phyloP scores from a whole-genome alignment of 2,888 invertebrate genomes.

The Ctenicera cuprea region DNA sequence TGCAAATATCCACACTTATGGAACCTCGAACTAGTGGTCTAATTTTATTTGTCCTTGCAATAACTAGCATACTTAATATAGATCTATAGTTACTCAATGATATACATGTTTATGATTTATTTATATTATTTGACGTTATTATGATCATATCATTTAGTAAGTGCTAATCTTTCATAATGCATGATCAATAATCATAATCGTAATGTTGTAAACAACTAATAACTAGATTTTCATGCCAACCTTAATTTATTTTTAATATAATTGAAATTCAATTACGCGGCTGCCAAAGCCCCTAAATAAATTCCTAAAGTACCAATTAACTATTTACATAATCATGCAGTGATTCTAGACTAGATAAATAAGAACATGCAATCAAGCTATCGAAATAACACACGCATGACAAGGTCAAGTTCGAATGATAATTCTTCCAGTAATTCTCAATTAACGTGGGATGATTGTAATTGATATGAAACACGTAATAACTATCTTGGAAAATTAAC shows the following conservation, averaged over 20 bases:
- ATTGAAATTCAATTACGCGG: too few relatives aligned
- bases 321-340: not conserved
- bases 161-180: not conserved
- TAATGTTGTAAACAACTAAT: not conserved
- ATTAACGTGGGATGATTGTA: not conserved
- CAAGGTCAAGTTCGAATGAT: not conserved
- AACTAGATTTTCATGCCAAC: too few relatives aligned
- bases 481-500: too few relatives aligned
- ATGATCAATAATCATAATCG: too few relatives aligned
- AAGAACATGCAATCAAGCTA: not conserved
- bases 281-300: too few relatives aligned
- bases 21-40: constrained; percentile 16
- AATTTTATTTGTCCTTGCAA: constrained; percentile 17
- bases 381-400: not conserved
- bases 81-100: not conserved
- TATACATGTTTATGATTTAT: constrained; percentile 2
- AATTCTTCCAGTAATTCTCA: not conserved
- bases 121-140: not conserved
- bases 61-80: constrained; percentile 5
- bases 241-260: too few relatives aligned
- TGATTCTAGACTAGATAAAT: not conserved
- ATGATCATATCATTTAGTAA: not conserved
- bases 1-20: constrained; percentile 6
- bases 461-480: too few relatives aligned
- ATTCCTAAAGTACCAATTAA: not conserved